A percentile compares a stretch with the other conserved stretches of the same genome.
Conservation (phyloP, 2,888 invertebrate species). For the Pseudococcus jackbeardsleyi region DNA sequence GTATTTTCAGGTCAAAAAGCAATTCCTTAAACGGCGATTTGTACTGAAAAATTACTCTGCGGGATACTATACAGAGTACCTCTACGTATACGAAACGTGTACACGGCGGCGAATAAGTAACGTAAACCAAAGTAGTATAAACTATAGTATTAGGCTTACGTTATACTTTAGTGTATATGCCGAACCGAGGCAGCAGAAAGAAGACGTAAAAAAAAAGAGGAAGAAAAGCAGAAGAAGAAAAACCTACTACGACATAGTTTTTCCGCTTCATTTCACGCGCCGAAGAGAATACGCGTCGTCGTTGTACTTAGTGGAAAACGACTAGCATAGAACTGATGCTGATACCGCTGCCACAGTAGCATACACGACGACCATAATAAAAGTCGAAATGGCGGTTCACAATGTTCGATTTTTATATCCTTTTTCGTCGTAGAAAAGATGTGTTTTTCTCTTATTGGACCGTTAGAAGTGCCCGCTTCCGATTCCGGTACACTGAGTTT, state of each 20-base stretch:
- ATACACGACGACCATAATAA: constrained; percentile 29
- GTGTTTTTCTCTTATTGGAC: constrained; percentile 54
- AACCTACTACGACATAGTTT: constrained; percentile 27
- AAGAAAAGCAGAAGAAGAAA: not conserved
- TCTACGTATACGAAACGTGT: not conserved
- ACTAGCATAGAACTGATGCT: not conserved
- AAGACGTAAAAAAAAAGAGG: not conserved
- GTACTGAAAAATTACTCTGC: constrained; percentile 24
- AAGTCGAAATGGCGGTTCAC: constrained; percentile 53
- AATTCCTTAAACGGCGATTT: constrained; percentile 32
- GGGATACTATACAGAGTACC: not conserved
- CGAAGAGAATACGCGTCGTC: constrained; percentile 20
- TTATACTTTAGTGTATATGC: not conserved
- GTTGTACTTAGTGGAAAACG: constrained; percentile 46
- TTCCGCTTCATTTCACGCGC: constrained; percentile 50
- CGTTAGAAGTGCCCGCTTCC: constrained; percentile 43
- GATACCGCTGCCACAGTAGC: not conserved
- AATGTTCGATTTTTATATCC: constrained; percentile 54
- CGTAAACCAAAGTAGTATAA: constrained; percentile 12
- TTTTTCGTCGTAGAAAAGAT: constrained; percentile 40
- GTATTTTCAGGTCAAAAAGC: constrained; percentile 26
- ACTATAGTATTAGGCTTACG: not conserved
- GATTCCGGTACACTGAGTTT: constrained; percentile 52
- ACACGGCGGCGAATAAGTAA: not conserved
- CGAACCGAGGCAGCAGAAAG: not conserved